phyloP scores from a whole-genome alignment of 2,797 vertebrate genomes.

The Phoeniculus purpureus region DNA sequence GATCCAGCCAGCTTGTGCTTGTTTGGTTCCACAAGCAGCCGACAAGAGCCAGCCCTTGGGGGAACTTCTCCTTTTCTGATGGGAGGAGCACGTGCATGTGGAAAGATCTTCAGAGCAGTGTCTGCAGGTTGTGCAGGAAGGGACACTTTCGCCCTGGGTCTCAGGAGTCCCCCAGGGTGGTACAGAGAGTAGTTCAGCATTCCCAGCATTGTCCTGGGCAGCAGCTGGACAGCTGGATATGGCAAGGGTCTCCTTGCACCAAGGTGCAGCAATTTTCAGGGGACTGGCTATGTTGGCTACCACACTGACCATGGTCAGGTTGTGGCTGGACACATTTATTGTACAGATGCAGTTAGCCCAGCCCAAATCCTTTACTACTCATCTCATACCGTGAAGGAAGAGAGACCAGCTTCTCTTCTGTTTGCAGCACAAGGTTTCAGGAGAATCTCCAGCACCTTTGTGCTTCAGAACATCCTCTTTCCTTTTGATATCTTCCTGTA shows the following conservation, averaged over 20 bases:
- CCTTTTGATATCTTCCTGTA: background rate
- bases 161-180: background rate
- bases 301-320: background rate
- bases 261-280: background rate
- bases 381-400: background rate
- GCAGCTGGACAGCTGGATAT: background rate
- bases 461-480: background rate
- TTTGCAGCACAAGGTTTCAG: background rate
- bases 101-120: background rate
- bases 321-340: background rate
- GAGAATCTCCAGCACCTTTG: background rate
- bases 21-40: background rate
- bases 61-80: background rate
- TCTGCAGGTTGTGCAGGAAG: background rate
- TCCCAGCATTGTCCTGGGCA: background rate
- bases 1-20: background rate
- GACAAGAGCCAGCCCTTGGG: background rate
- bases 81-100: background rate
- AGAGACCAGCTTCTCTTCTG: background rate
- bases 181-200: background rate
- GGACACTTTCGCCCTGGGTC: background rate
- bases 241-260: background rate
- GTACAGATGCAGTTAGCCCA: background rate
- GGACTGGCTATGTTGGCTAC: background rate
- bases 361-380: background rate